phyloP scores from a whole-genome alignment of 2,797 vertebrate genomes.

The Brachyrhaphis roseni region DNA sequence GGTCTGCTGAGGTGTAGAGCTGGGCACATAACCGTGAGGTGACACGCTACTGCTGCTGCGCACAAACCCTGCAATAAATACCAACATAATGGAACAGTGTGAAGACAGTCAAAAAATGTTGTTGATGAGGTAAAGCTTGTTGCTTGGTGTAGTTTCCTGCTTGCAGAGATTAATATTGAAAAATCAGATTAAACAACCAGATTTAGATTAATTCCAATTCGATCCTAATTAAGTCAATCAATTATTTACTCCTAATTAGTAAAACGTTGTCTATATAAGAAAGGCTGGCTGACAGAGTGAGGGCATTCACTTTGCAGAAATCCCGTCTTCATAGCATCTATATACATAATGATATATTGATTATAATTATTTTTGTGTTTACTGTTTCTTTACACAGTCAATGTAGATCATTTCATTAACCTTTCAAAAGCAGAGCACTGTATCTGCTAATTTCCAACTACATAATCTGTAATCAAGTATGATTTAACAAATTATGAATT shows the following conservation, averaged over 20 bases:
- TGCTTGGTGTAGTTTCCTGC: not conserved
- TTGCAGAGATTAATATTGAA: not conserved
- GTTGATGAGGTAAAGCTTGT: not conserved
- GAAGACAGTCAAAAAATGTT: not conserved
- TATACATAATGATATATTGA: not conserved
- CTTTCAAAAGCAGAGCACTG: too few relatives aligned
- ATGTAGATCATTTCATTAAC: too few relatives aligned
- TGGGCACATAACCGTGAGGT: conserved; percentile 95
- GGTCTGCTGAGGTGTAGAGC: conserved; percentile 97
- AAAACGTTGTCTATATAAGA: not conserved
- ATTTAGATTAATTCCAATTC: not conserved
- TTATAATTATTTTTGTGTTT: not conserved
- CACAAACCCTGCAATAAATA: conserved; percentile 86
- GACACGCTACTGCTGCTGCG: conserved; percentile 98
- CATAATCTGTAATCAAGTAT: too few relatives aligned
- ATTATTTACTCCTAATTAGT: not conserved
- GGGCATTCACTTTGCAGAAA: not conserved
- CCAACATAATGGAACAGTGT: not conserved
- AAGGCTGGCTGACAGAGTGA: not conserved
- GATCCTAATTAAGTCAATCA: not conserved
- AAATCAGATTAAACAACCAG: not conserved
- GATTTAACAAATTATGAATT: too few relatives aligned
- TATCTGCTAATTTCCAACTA: too few relatives aligned
- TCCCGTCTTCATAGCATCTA: not conserved
- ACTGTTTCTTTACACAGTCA: too few relatives aligned